Conservation (phyloP, 1,140 invertebrate species). For the Galleria mellonella region DNA sequence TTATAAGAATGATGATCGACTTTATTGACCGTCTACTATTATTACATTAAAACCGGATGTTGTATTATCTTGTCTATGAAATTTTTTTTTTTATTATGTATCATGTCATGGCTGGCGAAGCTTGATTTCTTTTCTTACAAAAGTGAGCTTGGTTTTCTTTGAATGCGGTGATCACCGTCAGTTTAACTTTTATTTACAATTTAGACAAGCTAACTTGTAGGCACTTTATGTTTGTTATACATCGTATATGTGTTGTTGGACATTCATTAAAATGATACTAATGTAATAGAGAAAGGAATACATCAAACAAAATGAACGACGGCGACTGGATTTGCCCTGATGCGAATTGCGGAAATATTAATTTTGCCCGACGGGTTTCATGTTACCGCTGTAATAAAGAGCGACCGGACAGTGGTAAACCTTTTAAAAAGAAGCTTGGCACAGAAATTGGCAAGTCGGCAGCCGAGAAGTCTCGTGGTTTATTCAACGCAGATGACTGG, state of each 20-base stretch:
- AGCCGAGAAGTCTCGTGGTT: constrained; percentile 97
- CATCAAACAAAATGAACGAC: constrained; percentile 62
- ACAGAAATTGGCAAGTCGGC: constrained; percentile 98
- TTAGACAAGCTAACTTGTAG: constrained; percentile 5
- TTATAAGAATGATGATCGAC: neutral
- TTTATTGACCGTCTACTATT: neutral
- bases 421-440: constrained; percentile 91
- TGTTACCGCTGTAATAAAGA: constrained; percentile 95
- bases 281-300: constrained; percentile 18
- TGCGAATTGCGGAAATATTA: constrained; percentile 92
- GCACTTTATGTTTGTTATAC: neutral
- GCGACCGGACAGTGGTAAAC: constrained; percentile 71
- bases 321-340: constrained; percentile 67
- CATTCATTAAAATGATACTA: constrained; percentile 10
- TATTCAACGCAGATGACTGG: constrained; percentile 99
- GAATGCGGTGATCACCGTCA: constrained; percentile 43
- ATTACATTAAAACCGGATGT: too few relatives aligned
- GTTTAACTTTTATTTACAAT: constrained; percentile 56
- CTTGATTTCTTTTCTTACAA: constrained; percentile 64
- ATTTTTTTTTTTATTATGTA: constrained; percentile 28
- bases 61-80: constrained; percentile 11
- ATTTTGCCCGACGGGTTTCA: constrained; percentile 91
- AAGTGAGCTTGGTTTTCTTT: constrained; percentile 67
- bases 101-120: constrained; percentile 67
- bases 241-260: too few relatives aligned